Evolutionary conservation across 2,797 vertebrate genomes (phyloP).

Genomic region (Pangasius macronema): DNA sequence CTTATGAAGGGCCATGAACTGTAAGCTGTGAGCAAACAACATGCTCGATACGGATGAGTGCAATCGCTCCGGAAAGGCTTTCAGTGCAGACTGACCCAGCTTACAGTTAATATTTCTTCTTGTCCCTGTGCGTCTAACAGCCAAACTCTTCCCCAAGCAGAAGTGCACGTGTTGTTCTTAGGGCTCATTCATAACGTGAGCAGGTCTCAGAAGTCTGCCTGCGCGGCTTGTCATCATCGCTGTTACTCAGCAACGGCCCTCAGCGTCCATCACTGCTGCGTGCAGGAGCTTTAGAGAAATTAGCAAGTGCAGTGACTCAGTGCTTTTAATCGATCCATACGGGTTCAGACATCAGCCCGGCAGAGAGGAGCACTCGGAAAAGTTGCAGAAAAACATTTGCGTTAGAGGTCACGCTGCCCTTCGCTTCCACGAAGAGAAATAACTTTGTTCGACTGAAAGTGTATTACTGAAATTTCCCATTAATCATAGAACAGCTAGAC

Average conservation of each 20-base stretch:
- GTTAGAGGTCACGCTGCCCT: neutral
- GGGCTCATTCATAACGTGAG: neutral
- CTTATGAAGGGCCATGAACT: too few relatives aligned
- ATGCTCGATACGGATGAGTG: neutral
- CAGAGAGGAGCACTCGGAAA: neutral
- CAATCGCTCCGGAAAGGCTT: too few relatives aligned
- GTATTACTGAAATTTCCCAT: neutral
- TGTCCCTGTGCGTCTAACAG: neutral
- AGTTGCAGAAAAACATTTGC: neutral
- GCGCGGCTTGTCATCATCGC: neutral
- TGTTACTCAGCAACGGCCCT: conserved; percentile 19
- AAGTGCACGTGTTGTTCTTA: neutral
- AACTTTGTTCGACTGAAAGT: neutral
- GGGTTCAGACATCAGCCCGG: neutral
- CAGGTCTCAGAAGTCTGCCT: neutral
- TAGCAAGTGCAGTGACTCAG: neutral
- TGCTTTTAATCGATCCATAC: conserved; percentile 3
- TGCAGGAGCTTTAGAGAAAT: neutral
- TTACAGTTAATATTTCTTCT: neutral
- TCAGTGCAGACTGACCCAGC: neutral
- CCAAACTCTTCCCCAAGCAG: neutral
- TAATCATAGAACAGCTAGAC: neutral
- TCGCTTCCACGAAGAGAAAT: neutral
- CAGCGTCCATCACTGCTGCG: neutral
- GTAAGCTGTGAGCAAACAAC: too few relatives aligned